These are phyloP conservation scores for Reticulitermes lucifugus DNA, from an alignment of 2,888 invertebrate species.

Conservation along the genomic window DNA sequence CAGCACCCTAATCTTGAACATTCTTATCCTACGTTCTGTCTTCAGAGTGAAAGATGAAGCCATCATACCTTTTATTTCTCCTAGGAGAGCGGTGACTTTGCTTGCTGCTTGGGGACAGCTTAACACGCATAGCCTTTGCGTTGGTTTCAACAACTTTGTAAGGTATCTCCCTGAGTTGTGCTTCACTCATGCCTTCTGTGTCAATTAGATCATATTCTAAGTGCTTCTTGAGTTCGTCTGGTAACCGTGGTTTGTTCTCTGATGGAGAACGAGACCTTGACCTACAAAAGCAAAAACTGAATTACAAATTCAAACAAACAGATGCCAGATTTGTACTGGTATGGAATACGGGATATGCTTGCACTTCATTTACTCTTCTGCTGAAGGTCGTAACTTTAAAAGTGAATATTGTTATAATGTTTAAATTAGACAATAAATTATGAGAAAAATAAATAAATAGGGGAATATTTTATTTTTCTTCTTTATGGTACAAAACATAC, in stretches of 20 bases:
- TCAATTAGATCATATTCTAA: conserved; percentile 90
- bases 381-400: too few relatives aligned
- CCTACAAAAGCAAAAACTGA: conserved; percentile 54
- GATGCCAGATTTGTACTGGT: too few relatives aligned
- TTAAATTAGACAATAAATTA: too few relatives aligned
- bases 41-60: not conserved
- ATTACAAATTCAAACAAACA: too few relatives aligned
- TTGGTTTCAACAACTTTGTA: conserved; percentile 84
- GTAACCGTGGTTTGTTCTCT: conserved; percentile 75
- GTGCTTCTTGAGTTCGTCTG: conserved; percentile 84
- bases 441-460: too few relatives aligned
- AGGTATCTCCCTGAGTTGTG: conserved; percentile 87
- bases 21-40: too few relatives aligned
- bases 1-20: too few relatives aligned
- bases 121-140: conserved; percentile 42
- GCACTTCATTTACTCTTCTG: too few relatives aligned
- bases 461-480: too few relatives aligned
- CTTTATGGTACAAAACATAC: too few relatives aligned
- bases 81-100: conserved; percentile 53
- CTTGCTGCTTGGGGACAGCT: conserved; percentile 49
- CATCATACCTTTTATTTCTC: conserved; percentile 56
- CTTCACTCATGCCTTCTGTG: conserved; percentile 89
- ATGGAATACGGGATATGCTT: too few relatives aligned
- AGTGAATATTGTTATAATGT: too few relatives aligned
- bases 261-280: conserved; percentile 77